Evolutionary conservation across 1,140 invertebrate genomes (phyloP).

Genomic region (Drosophila nannoptera): DNA sequence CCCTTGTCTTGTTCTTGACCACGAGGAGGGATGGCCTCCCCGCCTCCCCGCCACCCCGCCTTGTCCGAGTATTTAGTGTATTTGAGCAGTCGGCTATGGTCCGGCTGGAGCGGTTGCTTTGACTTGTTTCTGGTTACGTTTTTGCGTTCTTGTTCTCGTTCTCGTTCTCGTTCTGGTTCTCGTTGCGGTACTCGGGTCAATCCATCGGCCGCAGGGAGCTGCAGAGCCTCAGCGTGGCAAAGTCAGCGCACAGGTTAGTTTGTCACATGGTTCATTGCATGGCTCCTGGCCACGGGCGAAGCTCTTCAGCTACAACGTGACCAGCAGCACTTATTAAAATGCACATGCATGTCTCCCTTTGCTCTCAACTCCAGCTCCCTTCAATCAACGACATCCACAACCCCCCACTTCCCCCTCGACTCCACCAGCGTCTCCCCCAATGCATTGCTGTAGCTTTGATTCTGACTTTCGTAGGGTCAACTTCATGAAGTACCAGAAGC

Average conservation of each 20-base stretch:
- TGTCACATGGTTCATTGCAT: conserved; percentile 59
- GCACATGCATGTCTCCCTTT: conserved; percentile 13
- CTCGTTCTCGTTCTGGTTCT: conserved; percentile 8
- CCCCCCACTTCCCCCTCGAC: conserved; percentile 16
- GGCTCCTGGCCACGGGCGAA: conserved; percentile 1
- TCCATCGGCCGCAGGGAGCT: conserved; percentile 53
- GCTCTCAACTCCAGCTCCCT: not conserved
- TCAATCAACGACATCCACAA: not conserved
- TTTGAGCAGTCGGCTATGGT: not conserved
- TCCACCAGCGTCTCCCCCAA: too few species aligned
- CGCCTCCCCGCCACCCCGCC: too few species aligned
- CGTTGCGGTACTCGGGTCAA: conserved; percentile 22
- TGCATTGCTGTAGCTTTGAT: conserved; percentile 5
- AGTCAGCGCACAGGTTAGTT: conserved; percentile 67
- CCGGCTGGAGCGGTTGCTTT: not conserved
- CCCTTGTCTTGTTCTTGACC: conserved; percentile 70
- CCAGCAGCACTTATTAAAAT: conserved; percentile 33
- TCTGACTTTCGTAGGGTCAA: conserved; percentile 83
- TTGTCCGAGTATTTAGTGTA: too few species aligned
- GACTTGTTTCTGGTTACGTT: not conserved
- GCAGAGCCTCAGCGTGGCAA: conserved; percentile 63
- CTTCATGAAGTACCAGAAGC: conserved; percentile 89
- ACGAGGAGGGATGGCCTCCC: conserved; percentile 35
- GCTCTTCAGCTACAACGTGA: conserved; percentile 24
- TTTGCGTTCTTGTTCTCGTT: conserved; percentile 15